Evolutionary conservation across 2,888 invertebrate species (phyloP), one percentile per base, ranked within the genome.

Genomic region (Phrixothrix hirtus): DNA sequence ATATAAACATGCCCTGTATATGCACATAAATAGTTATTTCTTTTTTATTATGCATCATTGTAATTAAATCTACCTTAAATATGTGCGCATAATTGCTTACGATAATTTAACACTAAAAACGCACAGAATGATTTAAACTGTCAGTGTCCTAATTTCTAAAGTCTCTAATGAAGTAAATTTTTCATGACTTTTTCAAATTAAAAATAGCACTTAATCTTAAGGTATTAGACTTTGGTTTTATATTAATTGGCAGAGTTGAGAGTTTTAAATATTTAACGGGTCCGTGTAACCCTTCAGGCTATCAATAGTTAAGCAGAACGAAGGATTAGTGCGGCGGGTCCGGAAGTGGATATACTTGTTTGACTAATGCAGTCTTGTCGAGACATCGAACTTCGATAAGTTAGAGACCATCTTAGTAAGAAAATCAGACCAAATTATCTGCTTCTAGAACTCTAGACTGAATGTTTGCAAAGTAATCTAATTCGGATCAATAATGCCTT

Each of bases 271-370:
- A 59, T 59, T 63, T 60, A 60, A 62, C 54, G 58, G 43, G 53
- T 50, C 31, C 57, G 47, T 51, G 58, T 57, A 50, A 55, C 55
- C 60, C 59, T 60, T 58, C 52, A 45, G 49, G 42, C 58, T 57
- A 58, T 65, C 60, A 65, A 65, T 65, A 65, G 62, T 65, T 65
- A 64, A 65, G 52, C 49, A 62, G 63, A 57, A 61, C 61, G 57
- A 66, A 69, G 69, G 70, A 70, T 70, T 69, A 69, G 61, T 63
- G 64, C 48, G 67, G 66, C 64, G 60, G 61, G 60, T 63, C 61
- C 65, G 66, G 68, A 68, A 70, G 69, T 70, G 70, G 67, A 69
- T 69, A 69, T 69, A 63, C 70, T 70, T 71, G 70, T 70, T 68
- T 66, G 66, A 66, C 67, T 69, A 70, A 69, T 69, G 69, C 67